Conservation (phyloP, 1,140 invertebrate genomes). For the Drosophila sp. region DNA sequence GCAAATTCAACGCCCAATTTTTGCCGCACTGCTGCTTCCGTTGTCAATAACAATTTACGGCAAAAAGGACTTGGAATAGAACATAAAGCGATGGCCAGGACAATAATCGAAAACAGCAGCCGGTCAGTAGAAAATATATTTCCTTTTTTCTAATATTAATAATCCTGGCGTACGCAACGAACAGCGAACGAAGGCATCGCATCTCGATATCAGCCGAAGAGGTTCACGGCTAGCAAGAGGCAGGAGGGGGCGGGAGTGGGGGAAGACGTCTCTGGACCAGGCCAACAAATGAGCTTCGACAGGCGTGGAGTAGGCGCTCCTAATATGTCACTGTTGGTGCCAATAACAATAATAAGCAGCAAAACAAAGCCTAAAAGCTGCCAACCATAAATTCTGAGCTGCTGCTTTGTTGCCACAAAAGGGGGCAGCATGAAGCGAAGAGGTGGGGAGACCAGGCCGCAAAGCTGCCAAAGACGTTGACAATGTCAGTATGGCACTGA, state of each 20-base stretch:
- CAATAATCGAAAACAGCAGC: slow-evolving; percentile 81
- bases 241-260: neutral
- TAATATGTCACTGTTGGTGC: slow-evolving; percentile 83
- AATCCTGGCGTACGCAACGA: slow-evolving; percentile 75
- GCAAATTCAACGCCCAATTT: slow-evolving; percentile 82
- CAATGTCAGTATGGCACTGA: slow-evolving; percentile 60
- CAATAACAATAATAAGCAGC: slow-evolving; percentile 83
- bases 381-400: slow-evolving; percentile 76
- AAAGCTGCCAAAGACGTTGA: slow-evolving; percentile 68
- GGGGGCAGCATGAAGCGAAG: neutral
- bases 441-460: slow-evolving; percentile 21
- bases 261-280: slow-evolving; percentile 18
- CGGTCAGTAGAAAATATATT: slow-evolving; percentile 82
- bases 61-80: slow-evolving; percentile 58
- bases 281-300: slow-evolving; percentile 75
- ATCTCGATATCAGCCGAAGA: slow-evolving; percentile 36
- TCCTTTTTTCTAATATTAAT: slow-evolving; percentile 77
- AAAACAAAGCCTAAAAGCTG: slow-evolving; percentile 83
- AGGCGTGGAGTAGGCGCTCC: slow-evolving; percentile 57
- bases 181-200: slow-evolving; percentile 21
- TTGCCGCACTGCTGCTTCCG: slow-evolving; percentile 80
- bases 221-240: neutral
- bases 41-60: slow-evolving; percentile 83
- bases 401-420: slow-evolving; percentile 41
- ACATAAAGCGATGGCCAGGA: slow-evolving; percentile 45